Evolutionary conservation across 2,888 invertebrate species (phyloP).

Genomic region (Ornithoptera alexandrae): DNA sequence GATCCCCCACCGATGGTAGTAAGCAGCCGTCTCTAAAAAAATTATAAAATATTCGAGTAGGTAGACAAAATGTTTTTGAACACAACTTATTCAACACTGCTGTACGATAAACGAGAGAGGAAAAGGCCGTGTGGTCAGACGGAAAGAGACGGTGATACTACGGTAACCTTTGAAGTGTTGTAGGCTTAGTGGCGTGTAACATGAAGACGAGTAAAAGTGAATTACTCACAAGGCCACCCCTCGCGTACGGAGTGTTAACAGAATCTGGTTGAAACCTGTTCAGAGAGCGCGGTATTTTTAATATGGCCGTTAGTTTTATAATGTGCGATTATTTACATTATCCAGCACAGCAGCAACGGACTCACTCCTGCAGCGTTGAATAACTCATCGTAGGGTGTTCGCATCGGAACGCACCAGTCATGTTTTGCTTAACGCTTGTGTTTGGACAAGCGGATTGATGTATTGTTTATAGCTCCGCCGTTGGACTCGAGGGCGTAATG

Average conservation of each 20-base stretch:
- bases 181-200: constrained; percentile 2
- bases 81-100: not conserved
- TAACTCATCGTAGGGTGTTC: constrained; percentile 20
- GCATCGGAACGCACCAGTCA: not conserved
- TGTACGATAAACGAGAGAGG: not conserved
- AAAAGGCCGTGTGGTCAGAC: not conserved
- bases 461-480: constrained; percentile 17
- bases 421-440: constrained; percentile 23
- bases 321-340: constrained; percentile 19
- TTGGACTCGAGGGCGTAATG: constrained; percentile 1
- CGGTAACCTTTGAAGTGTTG: constrained; percentile 1
- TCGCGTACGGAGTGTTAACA: not conserved
- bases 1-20: too few species aligned
- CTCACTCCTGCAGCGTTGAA: constrained; percentile 8
- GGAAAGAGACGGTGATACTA: not conserved
- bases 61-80: not conserved
- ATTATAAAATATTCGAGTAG: too few species aligned
- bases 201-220: not conserved
- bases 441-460: constrained; percentile 27
- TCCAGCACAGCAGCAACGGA: not conserved
- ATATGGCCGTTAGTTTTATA: constrained; percentile 4
- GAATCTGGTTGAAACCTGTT: constrained; percentile 7
- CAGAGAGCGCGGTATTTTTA: constrained; percentile 5
- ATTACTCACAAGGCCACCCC: constrained; percentile 6
- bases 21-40: not conserved